Base-by-base conservation (phyloP, 2,888 invertebrate genomes). In the Listrodromus nycthemerus region DNA sequence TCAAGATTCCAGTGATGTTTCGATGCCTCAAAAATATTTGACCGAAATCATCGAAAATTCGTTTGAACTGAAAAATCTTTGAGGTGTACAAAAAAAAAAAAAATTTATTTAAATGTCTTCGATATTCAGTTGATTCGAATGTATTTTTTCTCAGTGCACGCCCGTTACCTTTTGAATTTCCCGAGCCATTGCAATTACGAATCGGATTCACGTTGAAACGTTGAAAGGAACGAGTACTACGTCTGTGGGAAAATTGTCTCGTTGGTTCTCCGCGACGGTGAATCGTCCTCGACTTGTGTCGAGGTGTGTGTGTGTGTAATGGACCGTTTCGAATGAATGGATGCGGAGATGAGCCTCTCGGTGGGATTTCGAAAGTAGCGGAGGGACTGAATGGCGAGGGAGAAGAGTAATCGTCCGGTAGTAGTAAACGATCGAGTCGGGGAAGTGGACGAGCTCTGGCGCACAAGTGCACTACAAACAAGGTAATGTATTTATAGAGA, bases 401-500 rank as follows among this genome's bases (percentile, higher is more conserved):
- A 48, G 58, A 74, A 37, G 37, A 37, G 61, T 61, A 73, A 73
- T 61, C 45, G 45, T n/a, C 19, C 55, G 61, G 7, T 41, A 41
- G 58, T 48, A n/a, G 61, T 73, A 61, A 58, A 61, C 70, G 70
- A 55, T 77, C 50, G 75, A 78, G 58, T 30, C 69, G 84, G 85
- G 84, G 89, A 89, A 90, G 89, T 87, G 89, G 58, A 87, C 87
- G 88, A 91, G 89, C 88, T 88, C 45, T 5, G 41, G 65, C 27
- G 88, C 90, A 92, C 90, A 89, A 92, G 92, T 92, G 92, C 91
- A 92, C 90, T 83, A 91, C 92, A 92, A 92, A 92, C 91, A 92
- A 90, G 89, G 91, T 92, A 92, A 92, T 92, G 92, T 92, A 92
- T 92, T 92, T 92, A 92, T 92, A 91, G 91, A 92, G 91, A 89